phyloP scores from a whole-genome alignment of 2,113 vertebrate species.

The Malaclemys terrapin region DNA sequence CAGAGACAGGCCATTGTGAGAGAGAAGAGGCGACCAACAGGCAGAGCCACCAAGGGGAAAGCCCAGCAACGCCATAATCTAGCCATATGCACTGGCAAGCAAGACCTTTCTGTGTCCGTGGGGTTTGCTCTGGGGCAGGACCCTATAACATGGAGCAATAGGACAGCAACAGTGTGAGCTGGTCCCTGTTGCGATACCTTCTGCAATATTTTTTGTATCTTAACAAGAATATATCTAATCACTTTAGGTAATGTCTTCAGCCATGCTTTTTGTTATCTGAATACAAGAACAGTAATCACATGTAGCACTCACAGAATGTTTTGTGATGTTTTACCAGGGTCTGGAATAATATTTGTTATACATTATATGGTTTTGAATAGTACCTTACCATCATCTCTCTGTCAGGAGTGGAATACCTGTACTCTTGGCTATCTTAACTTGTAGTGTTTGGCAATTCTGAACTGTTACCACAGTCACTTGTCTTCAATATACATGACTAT shows the following conservation, averaged over 20 bases:
- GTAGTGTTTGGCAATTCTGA: not conserved
- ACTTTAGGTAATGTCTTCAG: not conserved
- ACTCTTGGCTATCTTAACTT: not conserved
- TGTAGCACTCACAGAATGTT: not conserved
- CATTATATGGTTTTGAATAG: not conserved
- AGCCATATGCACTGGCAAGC: too few species aligned
- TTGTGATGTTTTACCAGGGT: not conserved
- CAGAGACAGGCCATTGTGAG: too few species aligned
- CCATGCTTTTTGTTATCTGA: not conserved
- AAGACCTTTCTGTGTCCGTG: too few species aligned
- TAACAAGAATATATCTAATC: not conserved
- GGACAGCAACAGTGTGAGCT: not conserved
- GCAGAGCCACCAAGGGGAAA: too few species aligned
- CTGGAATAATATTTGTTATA: not conserved
- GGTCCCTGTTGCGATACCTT: not conserved
- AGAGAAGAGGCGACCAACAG: too few species aligned
- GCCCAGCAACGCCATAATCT: too few species aligned
- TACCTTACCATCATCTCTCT: not conserved
- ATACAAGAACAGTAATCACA: not conserved
- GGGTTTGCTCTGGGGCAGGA: not conserved
- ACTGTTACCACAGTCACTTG: not conserved
- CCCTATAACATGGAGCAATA: too few species aligned
- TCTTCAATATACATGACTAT: not conserved
- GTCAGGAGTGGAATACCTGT: not conserved
- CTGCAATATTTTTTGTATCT: not conserved